These are phyloP conservation scores for Thalassoma bifasciatum DNA, from an alignment of 2,113 vertebrate genomes.

Conservation along the genomic window DNA sequence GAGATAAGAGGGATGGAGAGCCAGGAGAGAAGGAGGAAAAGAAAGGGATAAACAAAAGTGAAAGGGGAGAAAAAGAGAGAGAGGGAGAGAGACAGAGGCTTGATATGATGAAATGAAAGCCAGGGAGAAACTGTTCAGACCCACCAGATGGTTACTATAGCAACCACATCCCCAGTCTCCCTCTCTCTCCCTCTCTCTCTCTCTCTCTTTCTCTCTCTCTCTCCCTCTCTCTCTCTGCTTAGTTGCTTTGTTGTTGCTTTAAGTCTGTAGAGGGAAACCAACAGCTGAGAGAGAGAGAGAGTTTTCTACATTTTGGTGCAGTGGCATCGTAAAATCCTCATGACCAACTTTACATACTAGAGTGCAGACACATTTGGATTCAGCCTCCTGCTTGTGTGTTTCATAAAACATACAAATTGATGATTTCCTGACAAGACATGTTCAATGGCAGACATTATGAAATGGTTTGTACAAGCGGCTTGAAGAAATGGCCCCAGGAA, in stretches of 20 bases:
- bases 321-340: slow-evolving; percentile 55
- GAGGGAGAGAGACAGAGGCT: slow-evolving; percentile 61
- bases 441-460: neutral
- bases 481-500: slow-evolving; percentile 18
- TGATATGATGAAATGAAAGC: slow-evolving; percentile 77
- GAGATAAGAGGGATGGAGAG: slow-evolving; percentile 60
- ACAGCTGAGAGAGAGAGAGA: slow-evolving; percentile 54
- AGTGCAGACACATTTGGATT: slow-evolving; percentile 1
- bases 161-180: slow-evolving; percentile 77
- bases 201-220: slow-evolving; percentile 34
- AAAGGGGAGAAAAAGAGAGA: slow-evolving; percentile 48
- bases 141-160: slow-evolving; percentile 81
- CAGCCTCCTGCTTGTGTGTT: neutral
- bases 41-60: slow-evolving; percentile 64
- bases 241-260: slow-evolving; percentile 75
- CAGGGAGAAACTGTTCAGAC: slow-evolving; percentile 78
- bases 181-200: slow-evolving; percentile 31
- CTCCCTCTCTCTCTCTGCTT: slow-evolving; percentile 55
- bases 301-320: slow-evolving; percentile 76
- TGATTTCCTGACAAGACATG: neutral
- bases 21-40: slow-evolving; percentile 44
- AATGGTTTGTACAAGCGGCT: slow-evolving; percentile 30
- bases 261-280: slow-evolving; percentile 73
- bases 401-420: neutral
- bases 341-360: slow-evolving; percentile 51